Evolutionary conservation across 2,113 vertebrate genomes (phyloP), one percentile per base, ranked within the genome.

Genomic region (Corythaixoides concolor): DNA sequence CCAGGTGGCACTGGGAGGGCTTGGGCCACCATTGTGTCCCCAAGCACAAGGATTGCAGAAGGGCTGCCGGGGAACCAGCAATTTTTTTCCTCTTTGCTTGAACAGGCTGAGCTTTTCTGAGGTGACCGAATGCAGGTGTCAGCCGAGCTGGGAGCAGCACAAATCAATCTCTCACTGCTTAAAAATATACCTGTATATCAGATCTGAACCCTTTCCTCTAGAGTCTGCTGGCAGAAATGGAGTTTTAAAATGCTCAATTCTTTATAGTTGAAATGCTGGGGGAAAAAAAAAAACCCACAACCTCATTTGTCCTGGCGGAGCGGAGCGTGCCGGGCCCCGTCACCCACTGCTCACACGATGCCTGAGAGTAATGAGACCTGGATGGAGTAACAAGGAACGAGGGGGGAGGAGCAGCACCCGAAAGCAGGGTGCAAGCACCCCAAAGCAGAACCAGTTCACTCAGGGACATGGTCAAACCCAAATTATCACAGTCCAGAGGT

Each of bases 171-270:
- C 95, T 92, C 76, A 5, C 90, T 96, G 88, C 63, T 92, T 97
- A 88, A 90, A 95, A 89, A 90, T 69, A 67, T 94, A 87, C 60
- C 85, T 85, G 64, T 88, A 66, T 96, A 96, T 97, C 85, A 91
- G 27, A 97, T 92, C 94, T 62, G 81, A 95, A 95, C 86, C 94
- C 63, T 88, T 98, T 89, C 79, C 66, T 94, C 96, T 90, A 35
- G 94, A 97, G 92, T 79, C 90, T 95, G 90, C 73, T 76, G 91
- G 96, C 83, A 93, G 97, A 97, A 97, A 88, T 91, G 83, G 89
- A 97, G 93, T 95, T 95, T 96, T 96, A 93, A 96, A 98, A 93
- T 85, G 95, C 77, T 97, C 88, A 91, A 94, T 96, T 98, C 97
- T 97, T 98, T 97, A 94, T 93, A 95, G 85, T 74, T 96, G 95